Conservation (phyloP, 2,797 vertebrate genomes). For the Nyctibius grandis region DNA sequence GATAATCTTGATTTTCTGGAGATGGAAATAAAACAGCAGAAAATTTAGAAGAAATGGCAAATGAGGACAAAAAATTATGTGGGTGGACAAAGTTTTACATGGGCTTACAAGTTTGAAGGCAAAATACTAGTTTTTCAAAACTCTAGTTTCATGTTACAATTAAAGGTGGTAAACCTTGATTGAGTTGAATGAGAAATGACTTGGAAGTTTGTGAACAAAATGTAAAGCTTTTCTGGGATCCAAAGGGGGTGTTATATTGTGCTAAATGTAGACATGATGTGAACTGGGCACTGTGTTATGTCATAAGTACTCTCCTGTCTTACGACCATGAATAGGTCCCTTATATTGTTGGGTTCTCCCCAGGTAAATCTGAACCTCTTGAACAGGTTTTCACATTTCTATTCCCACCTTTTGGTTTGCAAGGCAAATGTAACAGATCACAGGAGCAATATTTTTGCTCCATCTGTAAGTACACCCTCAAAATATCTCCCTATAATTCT, state of each 20-base stretch:
- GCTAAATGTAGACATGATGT: not conserved
- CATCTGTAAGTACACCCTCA: not conserved
- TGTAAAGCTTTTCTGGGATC: not conserved
- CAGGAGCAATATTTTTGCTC: not conserved
- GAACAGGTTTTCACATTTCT: not conserved
- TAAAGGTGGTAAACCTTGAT: not conserved
- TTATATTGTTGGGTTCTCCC: not conserved
- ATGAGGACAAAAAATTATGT: not conserved
- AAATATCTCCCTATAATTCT: not conserved
- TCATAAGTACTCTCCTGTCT: not conserved
- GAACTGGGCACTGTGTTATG: not conserved
- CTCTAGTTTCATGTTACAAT: not conserved
- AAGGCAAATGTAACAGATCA: not conserved
- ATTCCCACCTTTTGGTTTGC: not conserved
- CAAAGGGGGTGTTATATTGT: not conserved
- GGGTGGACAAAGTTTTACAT: not conserved
- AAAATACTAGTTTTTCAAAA: constrained; percentile 13
- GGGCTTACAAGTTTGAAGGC: not conserved
- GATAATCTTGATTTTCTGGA: not conserved
- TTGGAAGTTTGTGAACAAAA: not conserved
- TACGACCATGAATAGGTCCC: not conserved
- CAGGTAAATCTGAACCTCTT: not conserved
- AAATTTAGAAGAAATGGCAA: not conserved
- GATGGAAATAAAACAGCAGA: not conserved
- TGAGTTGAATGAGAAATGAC: not conserved